Percentiles rank a stretch among this genome's conserved stretches.
Evolutionary conservation across 2,888 invertebrate species (phyloP).

Genomic region (Meliscaeva auricollis): DNA sequence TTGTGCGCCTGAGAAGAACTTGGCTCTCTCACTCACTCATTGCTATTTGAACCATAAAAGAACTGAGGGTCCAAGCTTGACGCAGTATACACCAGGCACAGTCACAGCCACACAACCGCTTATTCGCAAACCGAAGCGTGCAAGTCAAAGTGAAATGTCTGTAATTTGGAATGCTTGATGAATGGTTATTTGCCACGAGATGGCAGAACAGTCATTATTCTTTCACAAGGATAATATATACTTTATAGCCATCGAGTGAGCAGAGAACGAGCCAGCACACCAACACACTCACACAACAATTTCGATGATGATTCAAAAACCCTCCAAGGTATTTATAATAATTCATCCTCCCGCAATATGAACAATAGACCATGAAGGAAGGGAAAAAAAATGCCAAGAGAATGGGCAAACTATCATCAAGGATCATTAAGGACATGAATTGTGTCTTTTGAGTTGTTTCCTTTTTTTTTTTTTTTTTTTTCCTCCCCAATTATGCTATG

Average conservation of each 20-base stretch:
- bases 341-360: constrained; percentile 56
- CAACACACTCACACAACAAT: constrained; percentile 40
- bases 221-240: constrained; percentile 76
- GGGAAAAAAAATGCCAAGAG: background rate
- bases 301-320: constrained; percentile 65
- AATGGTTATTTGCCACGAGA: constrained; percentile 84
- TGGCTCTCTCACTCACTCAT: background rate
- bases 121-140: constrained; percentile 61
- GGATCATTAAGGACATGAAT: constrained; percentile 61
- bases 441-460: constrained; percentile 14
- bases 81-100: background rate
- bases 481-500: constrained; percentile 31
- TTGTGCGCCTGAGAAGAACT: constrained; percentile 37
- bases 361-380: constrained; percentile 29
- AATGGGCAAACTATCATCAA: constrained; percentile 69
- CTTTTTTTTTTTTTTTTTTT: constrained; percentile 10
- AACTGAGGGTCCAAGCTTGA: background rate
- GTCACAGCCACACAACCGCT: constrained; percentile 7
- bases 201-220: constrained; percentile 84
- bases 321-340: constrained; percentile 60
- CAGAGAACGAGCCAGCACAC: background rate
- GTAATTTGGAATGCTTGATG: constrained; percentile 84
- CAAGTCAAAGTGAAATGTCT: constrained; percentile 83
- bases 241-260: too few relatives aligned
- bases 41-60: background rate